Conservation (phyloP, 1,140 invertebrate genomes). For the Euwallacea similis region DNA sequence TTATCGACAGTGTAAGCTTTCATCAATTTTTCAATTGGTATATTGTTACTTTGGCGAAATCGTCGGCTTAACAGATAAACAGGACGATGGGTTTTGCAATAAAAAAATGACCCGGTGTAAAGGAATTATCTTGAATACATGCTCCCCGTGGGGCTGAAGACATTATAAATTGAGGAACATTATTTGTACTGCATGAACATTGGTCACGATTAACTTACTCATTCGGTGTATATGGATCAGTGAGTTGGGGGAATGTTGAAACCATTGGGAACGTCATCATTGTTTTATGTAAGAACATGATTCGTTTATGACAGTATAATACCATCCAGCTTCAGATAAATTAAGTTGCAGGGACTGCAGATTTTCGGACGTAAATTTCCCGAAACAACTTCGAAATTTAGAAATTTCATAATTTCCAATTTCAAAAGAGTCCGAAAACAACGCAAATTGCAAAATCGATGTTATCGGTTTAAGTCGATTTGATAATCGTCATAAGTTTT, state of each 20-base stretch:
- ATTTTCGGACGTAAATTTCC: no score
- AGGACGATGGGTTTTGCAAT: constrained; percentile 28
- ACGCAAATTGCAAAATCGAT: no score
- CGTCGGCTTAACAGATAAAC: constrained; percentile 18
- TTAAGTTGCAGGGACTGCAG: no score
- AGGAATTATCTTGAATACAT: constrained; percentile 23
- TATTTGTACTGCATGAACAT: constrained; percentile 21
- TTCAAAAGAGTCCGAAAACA: no score
- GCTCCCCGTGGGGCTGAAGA: constrained; percentile 11
- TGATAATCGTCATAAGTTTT: no score
- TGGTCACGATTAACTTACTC: constrained; percentile 19
- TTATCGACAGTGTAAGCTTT: constrained; percentile 31
- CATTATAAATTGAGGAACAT: constrained; percentile 15
- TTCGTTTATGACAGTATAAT: no score
- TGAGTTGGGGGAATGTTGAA: constrained; percentile 9
- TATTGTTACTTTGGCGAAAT: constrained; percentile 29
- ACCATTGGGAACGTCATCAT: not conserved
- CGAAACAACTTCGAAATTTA: no score
- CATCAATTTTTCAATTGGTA: constrained; percentile 37
- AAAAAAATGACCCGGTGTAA: constrained; percentile 29
- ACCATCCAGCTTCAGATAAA: no score
- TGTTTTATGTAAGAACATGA: no score
- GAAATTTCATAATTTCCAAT: no score
- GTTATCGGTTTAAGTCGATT: no score
- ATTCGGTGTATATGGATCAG: constrained; percentile 5